phyloP scores from a whole-genome alignment of 2,113 vertebrate species.

The Pardalotus punctatus region DNA sequence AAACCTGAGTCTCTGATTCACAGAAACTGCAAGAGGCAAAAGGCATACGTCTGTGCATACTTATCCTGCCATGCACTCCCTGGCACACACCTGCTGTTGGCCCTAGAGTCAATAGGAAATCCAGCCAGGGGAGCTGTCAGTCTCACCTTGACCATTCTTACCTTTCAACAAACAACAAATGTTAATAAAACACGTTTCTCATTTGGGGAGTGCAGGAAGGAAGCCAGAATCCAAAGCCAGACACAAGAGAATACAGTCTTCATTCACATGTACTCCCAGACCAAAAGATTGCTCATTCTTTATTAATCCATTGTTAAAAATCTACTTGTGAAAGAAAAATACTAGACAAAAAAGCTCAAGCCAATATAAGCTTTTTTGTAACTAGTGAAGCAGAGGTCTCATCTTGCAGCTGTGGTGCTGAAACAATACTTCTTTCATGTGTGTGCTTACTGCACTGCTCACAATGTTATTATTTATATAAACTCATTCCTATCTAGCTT shows the following conservation, averaged over 20 bases:
- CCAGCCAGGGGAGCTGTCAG: neutral
- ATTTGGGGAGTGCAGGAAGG: neutral
- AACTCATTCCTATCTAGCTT: neutral
- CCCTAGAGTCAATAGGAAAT: neutral
- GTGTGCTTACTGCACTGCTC: neutral
- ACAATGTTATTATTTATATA: neutral
- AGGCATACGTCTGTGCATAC: neutral
- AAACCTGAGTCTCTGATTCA: neutral
- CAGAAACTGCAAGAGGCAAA: neutral
- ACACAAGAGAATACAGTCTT: neutral
- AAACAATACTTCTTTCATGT: neutral
- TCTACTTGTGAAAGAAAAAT: neutral
- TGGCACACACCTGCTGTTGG: neutral
- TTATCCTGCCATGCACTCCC: neutral
- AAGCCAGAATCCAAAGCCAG: neutral
- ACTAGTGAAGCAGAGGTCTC: neutral
- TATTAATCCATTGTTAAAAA: neutral
- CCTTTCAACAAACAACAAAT: neutral
- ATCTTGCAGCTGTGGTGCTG: neutral
- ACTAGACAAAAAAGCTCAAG: neutral
- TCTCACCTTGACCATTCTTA: neutral
- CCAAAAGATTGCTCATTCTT: neutral
- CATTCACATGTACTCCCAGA: neutral
- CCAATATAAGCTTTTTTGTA: neutral
- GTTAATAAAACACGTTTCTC: neutral